Percentiles rank a stretch among this genome's conserved stretches.
Evolutionary conservation across 2,113 vertebrate species (phyloP).

Genomic region (Chloropsis cyanopogon): DNA sequence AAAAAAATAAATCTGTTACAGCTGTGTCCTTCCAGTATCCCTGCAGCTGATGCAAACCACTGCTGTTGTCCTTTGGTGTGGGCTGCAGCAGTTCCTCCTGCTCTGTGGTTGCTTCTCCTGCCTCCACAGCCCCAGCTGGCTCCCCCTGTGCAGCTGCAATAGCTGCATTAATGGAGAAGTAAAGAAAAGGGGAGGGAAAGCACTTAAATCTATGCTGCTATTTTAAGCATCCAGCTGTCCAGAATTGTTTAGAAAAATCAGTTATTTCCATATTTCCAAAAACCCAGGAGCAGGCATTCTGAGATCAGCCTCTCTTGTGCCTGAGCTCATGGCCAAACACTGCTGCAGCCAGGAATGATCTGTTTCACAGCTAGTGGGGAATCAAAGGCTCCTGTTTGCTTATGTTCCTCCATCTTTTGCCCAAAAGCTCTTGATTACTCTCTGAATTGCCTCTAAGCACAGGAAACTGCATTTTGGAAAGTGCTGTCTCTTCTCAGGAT

Average conservation of each 20-base stretch:
- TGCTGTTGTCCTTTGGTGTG: background rate
- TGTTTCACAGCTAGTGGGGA: background rate
- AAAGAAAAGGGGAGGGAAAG: background rate
- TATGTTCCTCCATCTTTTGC: background rate
- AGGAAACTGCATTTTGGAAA: background rate
- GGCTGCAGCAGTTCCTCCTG: background rate
- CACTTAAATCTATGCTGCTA: background rate
- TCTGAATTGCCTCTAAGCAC: background rate
- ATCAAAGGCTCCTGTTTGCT: background rate
- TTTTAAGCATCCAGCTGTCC: background rate
- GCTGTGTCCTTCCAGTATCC: background rate
- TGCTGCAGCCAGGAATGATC: background rate
- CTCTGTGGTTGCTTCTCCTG: background rate
- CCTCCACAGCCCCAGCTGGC: accelerated
- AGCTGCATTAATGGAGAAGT: background rate
- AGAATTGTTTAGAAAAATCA: background rate
- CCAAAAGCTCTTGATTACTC: background rate
- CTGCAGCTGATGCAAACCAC: background rate
- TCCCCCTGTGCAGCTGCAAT: background rate
- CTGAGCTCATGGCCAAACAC: background rate
- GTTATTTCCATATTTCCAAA: background rate
- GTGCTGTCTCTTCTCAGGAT: background rate
- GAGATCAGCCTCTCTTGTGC: background rate
- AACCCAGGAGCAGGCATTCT: background rate
- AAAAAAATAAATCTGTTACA: background rate